Evolutionary conservation across 2,888 invertebrate genomes (phyloP), one percentile per base, ranked within the genome.

Genomic region (Pristionchus exspectatus): DNA sequence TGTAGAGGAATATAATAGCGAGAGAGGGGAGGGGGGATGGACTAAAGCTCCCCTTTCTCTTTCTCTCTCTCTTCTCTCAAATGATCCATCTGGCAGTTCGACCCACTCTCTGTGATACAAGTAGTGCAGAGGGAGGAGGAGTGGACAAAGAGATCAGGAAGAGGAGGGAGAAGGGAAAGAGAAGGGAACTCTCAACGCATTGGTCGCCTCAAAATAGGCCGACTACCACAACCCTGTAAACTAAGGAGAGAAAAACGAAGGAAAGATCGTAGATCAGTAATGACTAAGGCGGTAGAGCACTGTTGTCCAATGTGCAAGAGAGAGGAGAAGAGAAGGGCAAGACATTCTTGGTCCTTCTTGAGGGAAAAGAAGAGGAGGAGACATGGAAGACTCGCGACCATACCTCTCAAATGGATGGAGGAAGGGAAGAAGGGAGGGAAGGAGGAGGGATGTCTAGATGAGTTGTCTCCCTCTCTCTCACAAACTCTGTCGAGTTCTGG

Each of bases 401-500:
- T 54, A 83, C 69, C 69, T 72, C 69, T 72, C 69, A 14, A 24
- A 72, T 72, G 69, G 69, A 66, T 27, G n/a, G 66, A 81, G 50
- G 18, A 44, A 30, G n/a, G 77, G 24, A 30, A 77, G 77, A 74
- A 74, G 21, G 1, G 27, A 9, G 18, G 30, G 33, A 18, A 16
- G 16, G 30, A 30, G 33, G 18, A 30, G 69, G 69, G 30, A 14
- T 10, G 69, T 72, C 69, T 72, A 72, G 69, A 72, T 27, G 69
- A 72, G 69, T 72, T 72, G 69, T 72, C 66, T 59, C 63, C 24
- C 24, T 12, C 30, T 59, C 63, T 66, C 24, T 12, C 30, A 72
- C 69, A 72, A 72, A 30, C 69, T 72, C 44, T 44, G 77, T 44
- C 18, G 77, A 77, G 77, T 77, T 77, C 30, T 74, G 74, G 74